These are phyloP conservation scores for Chiroxiphia lanceolata DNA, from an alignment of 2,797 vertebrate species.

Conservation along the genomic window DNA sequence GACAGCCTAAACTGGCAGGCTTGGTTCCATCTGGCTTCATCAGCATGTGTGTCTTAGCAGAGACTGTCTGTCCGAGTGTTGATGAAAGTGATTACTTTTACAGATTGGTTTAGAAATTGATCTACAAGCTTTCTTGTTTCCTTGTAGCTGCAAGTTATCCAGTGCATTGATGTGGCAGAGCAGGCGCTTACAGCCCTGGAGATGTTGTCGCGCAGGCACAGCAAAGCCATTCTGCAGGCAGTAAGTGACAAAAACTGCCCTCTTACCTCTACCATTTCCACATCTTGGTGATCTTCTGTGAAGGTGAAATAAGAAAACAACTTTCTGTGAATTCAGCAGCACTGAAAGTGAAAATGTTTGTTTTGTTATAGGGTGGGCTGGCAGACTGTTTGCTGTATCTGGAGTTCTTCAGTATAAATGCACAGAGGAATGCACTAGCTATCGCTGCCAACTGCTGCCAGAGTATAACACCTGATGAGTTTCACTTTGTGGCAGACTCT, in stretches of 20 bases:
- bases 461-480: conserved; percentile 98
- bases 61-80: neutral
- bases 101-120: neutral
- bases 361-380: conserved; percentile 86
- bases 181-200: conserved; percentile 97
- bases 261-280: neutral
- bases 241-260: conserved; percentile 77
- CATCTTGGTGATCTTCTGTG: neutral
- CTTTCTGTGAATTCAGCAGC: neutral
- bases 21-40: neutral
- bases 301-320: neutral
- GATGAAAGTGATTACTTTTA: neutral
- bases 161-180: conserved; percentile 99
- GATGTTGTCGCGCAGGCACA: conserved; percentile 98
- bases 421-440: conserved; percentile 97
- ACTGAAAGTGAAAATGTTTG: neutral
- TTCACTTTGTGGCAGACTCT: conserved; percentile 98
- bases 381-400: conserved; percentile 97
- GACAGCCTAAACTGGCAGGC: neutral
- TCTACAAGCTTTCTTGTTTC: neutral
- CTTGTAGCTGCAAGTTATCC: conserved; percentile 94
- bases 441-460: conserved; percentile 99
- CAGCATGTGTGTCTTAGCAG: neutral
- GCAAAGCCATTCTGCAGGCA: conserved; percentile 99
- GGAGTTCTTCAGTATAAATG: conserved; percentile 99